These are phyloP conservation scores for Columbina picui DNA, from an alignment of 2,113 vertebrate genomes.

Conservation along the genomic window DNA sequence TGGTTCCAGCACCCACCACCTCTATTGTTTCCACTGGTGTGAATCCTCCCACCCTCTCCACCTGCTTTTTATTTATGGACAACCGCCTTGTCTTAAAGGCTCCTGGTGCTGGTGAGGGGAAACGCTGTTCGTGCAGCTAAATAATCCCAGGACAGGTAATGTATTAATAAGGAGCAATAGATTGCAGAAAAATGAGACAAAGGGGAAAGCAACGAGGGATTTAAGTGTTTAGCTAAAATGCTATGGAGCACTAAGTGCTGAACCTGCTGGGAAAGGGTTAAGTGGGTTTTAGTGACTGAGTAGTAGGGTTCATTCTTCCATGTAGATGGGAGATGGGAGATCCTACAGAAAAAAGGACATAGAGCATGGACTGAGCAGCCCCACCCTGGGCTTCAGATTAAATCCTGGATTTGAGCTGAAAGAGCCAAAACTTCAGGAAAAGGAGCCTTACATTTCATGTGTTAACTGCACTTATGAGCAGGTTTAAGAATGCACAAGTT, in stretches of 20 bases:
- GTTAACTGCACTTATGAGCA: background rate
- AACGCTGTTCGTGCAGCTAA: background rate
- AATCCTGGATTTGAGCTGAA: background rate
- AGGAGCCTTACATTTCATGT: background rate
- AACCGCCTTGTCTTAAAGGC: background rate
- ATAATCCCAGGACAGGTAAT: background rate
- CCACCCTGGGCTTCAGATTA: background rate
- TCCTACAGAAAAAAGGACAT: background rate
- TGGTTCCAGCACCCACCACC: background rate
- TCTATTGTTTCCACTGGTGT: background rate
- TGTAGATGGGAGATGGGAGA: background rate
- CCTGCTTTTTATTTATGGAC: background rate
- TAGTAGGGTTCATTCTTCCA: background rate
- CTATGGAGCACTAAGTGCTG: background rate
- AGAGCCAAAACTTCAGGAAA: background rate
- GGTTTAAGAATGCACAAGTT: background rate
- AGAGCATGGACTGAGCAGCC: background rate
- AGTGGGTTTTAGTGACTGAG: background rate
- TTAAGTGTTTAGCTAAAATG: background rate
- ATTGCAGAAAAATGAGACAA: background rate
- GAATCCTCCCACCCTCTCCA: background rate
- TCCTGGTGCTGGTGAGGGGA: background rate
- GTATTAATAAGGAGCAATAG: background rate
- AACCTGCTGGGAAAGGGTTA: background rate
- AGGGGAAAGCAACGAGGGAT: background rate